Percentiles rank a stretch among this genome's conserved stretches.
These are phyloP conservation scores for Epicauta chinensis DNA, from an alignment of 1,140 invertebrate genomes.

Conservation along the genomic window DNA sequence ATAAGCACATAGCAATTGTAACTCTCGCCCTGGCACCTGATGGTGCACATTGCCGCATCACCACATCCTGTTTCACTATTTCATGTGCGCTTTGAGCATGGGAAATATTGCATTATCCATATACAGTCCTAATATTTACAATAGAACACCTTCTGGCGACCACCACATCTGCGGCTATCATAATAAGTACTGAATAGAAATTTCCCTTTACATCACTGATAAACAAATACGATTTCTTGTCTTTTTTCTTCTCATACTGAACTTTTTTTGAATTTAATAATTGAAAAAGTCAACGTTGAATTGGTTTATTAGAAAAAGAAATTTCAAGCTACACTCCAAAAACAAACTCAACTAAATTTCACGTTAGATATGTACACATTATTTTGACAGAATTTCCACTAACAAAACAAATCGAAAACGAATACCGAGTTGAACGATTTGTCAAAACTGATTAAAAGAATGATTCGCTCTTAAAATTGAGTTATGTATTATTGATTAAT, in stretches of 20 bases:
- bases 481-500: too few relatives aligned
- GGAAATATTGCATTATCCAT: slow-evolving; percentile 37
- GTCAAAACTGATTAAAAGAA: too few relatives aligned
- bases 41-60: slow-evolving; percentile 34
- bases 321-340: neutral
- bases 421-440: neutral
- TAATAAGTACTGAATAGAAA: slow-evolving; percentile 18
- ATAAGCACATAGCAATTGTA: slow-evolving; percentile 38
- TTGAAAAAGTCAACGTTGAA: too few relatives aligned
- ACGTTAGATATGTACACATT: slow-evolving; percentile 14
- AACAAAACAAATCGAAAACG: slow-evolving; percentile 8
- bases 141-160: slow-evolving; percentile 29
- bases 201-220: too few relatives aligned
- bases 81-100: slow-evolving; percentile 31
- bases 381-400: slow-evolving; percentile 10
- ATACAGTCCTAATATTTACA: slow-evolving; percentile 30
- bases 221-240: too few relatives aligned
- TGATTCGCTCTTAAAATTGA: too few relatives aligned
- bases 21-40: slow-evolving; percentile 35
- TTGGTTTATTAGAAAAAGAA: too few relatives aligned
- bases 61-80: slow-evolving; percentile 31
- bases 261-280: too few relatives aligned
- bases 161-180: slow-evolving; percentile 25
- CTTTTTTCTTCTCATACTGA: too few relatives aligned
- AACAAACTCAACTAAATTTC: slow-evolving; percentile 12